Base-by-base conservation (phyloP, 2,113 vertebrate species). In the Caranx melampygus region DNA sequence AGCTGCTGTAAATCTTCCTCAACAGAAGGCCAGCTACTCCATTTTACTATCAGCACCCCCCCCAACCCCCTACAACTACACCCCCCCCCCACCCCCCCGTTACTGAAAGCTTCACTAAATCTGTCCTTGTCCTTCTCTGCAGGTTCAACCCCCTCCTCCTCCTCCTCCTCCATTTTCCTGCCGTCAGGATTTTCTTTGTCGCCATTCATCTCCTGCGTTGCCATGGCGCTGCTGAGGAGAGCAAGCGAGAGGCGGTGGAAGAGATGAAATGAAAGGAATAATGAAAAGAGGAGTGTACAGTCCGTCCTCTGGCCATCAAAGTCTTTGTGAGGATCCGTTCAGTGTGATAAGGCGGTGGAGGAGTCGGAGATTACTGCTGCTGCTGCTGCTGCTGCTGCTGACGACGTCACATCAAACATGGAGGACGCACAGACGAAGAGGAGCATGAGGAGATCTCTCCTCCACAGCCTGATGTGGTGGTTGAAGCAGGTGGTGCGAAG, bases 121-220 rank as follows among this genome's bases (percentile, higher is more conserved):
- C 51, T 80, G 68, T 67, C 82, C 73, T 78, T 65, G 63, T 68
- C 77, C 71, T 69, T 71, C 47, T 44, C 34, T 79, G 59, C 59
- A 81, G 65, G 72, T 81, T 78, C 82, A 68, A 31, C 51, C 67
- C 60, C 59, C 34, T 66, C 49, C 40, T 72, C 64, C 60, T 55
- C 65, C 57, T 37, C 47, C 66, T 66, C 7, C 69, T 85, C 82
- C 65, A 76, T 86, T 82, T 87, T 74, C 75, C 75, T 78, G 68
- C 72, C 37, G 79, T 88, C 75, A 84, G 81, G 79, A 84, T 74
- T 81, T 74, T 81, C 79, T 83, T 78, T 82, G 72, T 84, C 35
- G 37, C 9, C 79, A 81, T 84, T 83, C 73, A 80, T 86, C 88
- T 83, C 71, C 75, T 45, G 85, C 11, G 77, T 88, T 85, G 77